Evolutionary conservation across 2,888 invertebrate species (phyloP).

Genomic region (Notodonta dromedarius): DNA sequence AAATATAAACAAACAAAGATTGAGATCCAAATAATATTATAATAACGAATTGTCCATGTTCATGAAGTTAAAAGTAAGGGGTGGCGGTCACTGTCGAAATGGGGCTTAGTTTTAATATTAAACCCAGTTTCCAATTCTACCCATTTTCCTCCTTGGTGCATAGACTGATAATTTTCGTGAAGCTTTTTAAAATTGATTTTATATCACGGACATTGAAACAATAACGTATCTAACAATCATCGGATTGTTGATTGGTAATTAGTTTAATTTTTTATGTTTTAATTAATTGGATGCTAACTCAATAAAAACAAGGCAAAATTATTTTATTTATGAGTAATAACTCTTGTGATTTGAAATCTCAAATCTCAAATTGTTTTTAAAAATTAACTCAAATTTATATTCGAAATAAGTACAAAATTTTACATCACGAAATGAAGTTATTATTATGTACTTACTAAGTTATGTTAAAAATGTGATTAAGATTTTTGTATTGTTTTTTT

Average conservation of each 20-base stretch:
- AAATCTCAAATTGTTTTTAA: constrained; percentile 11
- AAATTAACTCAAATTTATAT: constrained; percentile 33
- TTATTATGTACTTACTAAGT: constrained; percentile 31
- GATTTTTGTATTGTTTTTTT: constrained; percentile 35
- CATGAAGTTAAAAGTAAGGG: constrained; percentile 13
- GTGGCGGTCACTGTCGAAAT: constrained; percentile 11
- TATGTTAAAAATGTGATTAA: constrained; percentile 40
- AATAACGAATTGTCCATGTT: constrained; percentile 46
- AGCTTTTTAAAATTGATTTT: neutral
- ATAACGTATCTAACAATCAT: neutral
- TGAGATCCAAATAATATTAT: constrained; percentile 17
- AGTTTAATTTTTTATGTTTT: neutral
- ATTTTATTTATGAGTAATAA: neutral
- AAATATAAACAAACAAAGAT: neutral
- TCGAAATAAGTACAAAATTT: constrained; percentile 50
- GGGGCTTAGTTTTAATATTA: constrained; percentile 1
- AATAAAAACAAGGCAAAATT: neutral
- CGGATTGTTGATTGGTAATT: neutral
- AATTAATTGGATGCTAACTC: neutral
- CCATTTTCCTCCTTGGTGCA: constrained; percentile 33
- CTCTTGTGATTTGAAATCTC: constrained; percentile 15
- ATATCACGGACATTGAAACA: neutral
- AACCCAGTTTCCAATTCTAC: constrained; percentile 30
- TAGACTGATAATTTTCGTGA: constrained; percentile 29
- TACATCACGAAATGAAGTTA: constrained; percentile 41